Base-by-base conservation (phyloP, 2,113 vertebrate genomes). In the Apteryx mantelli region DNA sequence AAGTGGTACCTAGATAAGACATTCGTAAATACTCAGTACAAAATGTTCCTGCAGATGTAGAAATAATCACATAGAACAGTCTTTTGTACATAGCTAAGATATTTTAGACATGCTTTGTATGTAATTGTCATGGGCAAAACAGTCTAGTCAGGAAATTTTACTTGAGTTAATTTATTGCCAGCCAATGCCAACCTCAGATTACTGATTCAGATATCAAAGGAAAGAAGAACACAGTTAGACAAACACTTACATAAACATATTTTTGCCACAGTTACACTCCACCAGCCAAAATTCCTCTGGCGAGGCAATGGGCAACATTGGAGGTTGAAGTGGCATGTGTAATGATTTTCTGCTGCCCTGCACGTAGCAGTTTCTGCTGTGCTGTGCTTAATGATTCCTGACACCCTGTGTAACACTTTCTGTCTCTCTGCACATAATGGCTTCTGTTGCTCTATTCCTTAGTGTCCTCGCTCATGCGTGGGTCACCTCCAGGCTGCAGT, bases 341-440 rank as follows among this genome's bases (percentile, higher is more conserved):
- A 40, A 74, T 2, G 8, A 7, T 13, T 78, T 85, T 64, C 53
- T 52, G 38, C 46, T 73, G 48, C 63, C 24, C 50, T 53, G 42
- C 1, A 1, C 0, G 0, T 4, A 52, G 12, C 24, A 34, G 8
- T 5, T 86, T n/a, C 50, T 77, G 2, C 25, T 1, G 1, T 0
- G 1, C 28, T 53, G 55, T 44, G 32, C 28, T 34, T 82, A 0
- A 0, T 21, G 38, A 58, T 9, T 78, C 64, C 46, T 36, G 78
- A 36, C 38, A 25, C 52, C 6, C 36, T 42, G 42, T 58, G 56
- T n/a, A 13, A 13, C 19, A 24, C 28, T 52, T 82, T 60, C 82
- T 1, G 5, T 14, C 4, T 1, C 2, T 1, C 50, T 32, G 30
- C 52, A 19, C 0, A 0, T n/a, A 42, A 16, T 2, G 21, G 48